Evolutionary conservation across 2,113 vertebrate species (phyloP).

Genomic region (Otocyon megalotis): DNA sequence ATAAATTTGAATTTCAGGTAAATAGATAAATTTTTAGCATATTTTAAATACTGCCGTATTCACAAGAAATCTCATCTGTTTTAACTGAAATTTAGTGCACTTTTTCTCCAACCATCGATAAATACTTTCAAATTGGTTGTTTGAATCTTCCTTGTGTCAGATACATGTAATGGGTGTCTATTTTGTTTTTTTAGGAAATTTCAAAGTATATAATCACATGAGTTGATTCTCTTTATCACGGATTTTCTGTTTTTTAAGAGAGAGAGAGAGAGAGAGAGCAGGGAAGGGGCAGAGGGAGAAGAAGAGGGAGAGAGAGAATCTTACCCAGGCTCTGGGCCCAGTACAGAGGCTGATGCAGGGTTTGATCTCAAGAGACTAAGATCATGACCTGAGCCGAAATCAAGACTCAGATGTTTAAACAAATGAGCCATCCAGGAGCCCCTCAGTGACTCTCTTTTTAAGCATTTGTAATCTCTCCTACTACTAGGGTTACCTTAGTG

Average conservation of each 20-base stretch:
- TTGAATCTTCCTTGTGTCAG: background rate
- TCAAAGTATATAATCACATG: background rate
- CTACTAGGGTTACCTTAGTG: background rate
- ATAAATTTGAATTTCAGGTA: slow-evolving; percentile 44
- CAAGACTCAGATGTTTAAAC: background rate
- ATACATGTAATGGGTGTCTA: background rate
- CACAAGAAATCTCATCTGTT: background rate
- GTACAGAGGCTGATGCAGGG: too few species aligned
- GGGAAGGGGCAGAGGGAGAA: background rate
- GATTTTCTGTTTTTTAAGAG: background rate
- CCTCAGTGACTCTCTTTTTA: background rate
- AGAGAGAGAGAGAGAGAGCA: background rate
- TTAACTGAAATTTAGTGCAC: slow-evolving; percentile 1
- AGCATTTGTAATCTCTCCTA: background rate
- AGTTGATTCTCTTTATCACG: background rate
- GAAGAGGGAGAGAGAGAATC: background rate
- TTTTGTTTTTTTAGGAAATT: slow-evolving; percentile 48
- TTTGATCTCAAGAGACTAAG: too few species aligned
- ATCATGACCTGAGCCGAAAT: background rate
- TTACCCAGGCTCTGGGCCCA: too few species aligned
- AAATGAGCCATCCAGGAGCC: background rate
- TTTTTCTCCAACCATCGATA: background rate
- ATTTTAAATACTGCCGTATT: background rate
- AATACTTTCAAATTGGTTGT: background rate
- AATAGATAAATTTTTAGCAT: background rate